Base-by-base conservation (phyloP, 2,113 vertebrate species). In the Ptychochromis oligacanthus region DNA sequence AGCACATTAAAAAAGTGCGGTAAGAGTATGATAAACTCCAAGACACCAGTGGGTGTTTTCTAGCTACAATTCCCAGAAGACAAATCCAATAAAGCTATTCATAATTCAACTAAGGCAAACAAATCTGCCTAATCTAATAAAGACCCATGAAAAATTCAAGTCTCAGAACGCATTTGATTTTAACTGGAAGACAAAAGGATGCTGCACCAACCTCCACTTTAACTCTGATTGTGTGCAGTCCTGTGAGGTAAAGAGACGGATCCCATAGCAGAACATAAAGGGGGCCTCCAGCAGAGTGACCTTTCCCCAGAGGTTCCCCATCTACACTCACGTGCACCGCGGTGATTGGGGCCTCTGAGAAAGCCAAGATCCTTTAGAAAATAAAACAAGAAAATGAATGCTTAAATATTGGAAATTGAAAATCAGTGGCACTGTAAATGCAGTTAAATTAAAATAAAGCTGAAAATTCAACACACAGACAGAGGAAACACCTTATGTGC, bases 401-500 rank as follows among this genome's bases (percentile, higher is more conserved):
- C 22, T 80, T 86, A 64, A 58, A 22, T 70, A 26, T 1, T 10
- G 13, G 67, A 34, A 72, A 3, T 54, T 34, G 12, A 34, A 67
- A 54, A 13, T n/a, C 0, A 34, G 31, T 54, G 31, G 4, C 26
- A 9, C 11, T 72, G 46, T 28, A 34, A 31, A 7, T 36, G 8
- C 4, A 36, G 7, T 36, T 2, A 36, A 36, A 36, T 8, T 11
- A 58, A 46, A 54, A 78, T 28, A 91, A 90, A 70, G 88, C 70
- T 38, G 8, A 34, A 31, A 49, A 62, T 18, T 52, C 24, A 72
- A 92, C 26, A 87, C 90, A 92, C 62, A 87, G 20, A 86, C n/a
- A 60, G n/a, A n/a, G n/a, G n/a, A 80, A 20, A 36, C 94, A 99
- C 98, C 98, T 97, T 95, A 99, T 97, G 85, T 99, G 98, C 40